Conservation (phyloP, 2,888 invertebrate species). For the Matsumyia berberina region DNA sequence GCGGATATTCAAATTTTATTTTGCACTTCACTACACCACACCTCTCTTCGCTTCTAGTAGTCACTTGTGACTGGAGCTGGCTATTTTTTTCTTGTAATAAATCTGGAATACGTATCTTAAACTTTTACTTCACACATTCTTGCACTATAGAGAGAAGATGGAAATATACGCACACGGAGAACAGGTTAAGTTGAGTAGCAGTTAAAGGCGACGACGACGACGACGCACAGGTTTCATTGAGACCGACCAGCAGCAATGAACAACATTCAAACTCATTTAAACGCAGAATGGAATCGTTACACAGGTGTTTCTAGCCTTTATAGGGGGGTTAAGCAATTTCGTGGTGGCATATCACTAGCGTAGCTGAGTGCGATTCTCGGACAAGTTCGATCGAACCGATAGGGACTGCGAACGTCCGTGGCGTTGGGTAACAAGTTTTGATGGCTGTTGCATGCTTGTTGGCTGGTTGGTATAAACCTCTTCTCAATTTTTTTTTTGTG, state of each 20-base stretch:
- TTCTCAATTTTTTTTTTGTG: neutral
- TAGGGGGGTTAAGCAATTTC: slow-evolving; percentile 22
- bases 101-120: slow-evolving; percentile 19
- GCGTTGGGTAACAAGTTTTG: neutral
- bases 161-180: neutral
- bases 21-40: slow-evolving; percentile 12
- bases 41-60: neutral
- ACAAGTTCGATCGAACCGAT: slow-evolving; percentile 26
- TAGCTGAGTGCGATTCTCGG: neutral
- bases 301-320: slow-evolving; percentile 60
- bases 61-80: neutral
- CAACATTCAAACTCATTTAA: slow-evolving; percentile 36
- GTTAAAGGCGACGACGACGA: neutral
- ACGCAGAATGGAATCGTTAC: slow-evolving; percentile 50
- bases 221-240: slow-evolving; percentile 18
- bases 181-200: slow-evolving; percentile 13
- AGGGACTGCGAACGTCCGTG: neutral
- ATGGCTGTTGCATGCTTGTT: no score
- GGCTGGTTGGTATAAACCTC: neutral
- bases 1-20: slow-evolving; percentile 21
- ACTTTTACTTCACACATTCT: slow-evolving; percentile 45
- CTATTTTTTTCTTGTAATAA: neutral
- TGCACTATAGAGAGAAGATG: neutral
- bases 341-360: neutral
- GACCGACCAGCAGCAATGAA: slow-evolving; percentile 28